Evolutionary conservation across 2,888 invertebrate species (phyloP).

Genomic region (Criorhina ranunculi): DNA sequence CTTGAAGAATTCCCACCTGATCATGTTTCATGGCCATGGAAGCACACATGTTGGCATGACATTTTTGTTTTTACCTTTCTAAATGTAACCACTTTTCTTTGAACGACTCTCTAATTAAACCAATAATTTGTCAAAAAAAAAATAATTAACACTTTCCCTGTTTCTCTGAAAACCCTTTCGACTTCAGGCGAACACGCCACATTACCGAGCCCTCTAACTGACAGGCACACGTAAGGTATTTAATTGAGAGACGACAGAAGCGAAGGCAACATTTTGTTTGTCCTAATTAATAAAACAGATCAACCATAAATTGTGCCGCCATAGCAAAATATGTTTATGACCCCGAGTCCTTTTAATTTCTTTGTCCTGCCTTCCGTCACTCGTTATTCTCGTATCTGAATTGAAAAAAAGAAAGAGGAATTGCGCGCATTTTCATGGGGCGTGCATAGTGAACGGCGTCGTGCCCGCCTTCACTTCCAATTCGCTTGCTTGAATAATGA

Average conservation of each 20-base stretch:
- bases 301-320: slow-evolving; percentile 12
- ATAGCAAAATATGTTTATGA: not conserved
- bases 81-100: not conserved
- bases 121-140: slow-evolving; percentile 3
- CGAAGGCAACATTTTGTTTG: not conserved
- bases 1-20: not conserved
- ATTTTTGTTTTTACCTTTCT: not conserved
- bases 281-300: slow-evolving; percentile 38
- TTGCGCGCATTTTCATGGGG: slow-evolving; percentile 4
- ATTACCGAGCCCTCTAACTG: not conserved
- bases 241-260: not conserved
- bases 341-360: not conserved
- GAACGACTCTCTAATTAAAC: slow-evolving; percentile 3
- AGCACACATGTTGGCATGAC: slow-evolving; percentile 11
- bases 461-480: slow-evolving; percentile 5
- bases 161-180: not conserved
- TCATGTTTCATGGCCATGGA: not conserved
- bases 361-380: not conserved
- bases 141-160: not conserved
- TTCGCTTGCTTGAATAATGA: slow-evolving; percentile 28
- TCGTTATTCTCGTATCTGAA: not conserved
- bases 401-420: not conserved
- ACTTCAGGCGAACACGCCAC: not conserved
- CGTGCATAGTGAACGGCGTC: not conserved
- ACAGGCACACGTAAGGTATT: slow-evolving; percentile 11